These are phyloP conservation scores for Morinoia aosen DNA, from an alignment of 2,888 invertebrate genomes.

Conservation along the genomic window DNA sequence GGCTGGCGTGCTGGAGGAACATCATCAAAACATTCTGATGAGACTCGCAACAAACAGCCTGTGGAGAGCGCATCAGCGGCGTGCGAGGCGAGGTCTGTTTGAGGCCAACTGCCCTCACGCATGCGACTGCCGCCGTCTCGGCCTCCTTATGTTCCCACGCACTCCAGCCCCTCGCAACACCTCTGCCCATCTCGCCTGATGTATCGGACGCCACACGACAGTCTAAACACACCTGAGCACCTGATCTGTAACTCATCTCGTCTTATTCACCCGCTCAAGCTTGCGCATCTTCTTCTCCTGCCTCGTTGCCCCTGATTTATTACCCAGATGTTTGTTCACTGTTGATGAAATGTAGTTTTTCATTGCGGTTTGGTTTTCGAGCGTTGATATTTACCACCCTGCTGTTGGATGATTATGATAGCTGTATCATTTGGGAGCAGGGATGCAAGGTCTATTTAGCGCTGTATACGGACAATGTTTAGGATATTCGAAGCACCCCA, in stretches of 20 bases:
- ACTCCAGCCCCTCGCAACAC: background rate
- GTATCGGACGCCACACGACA: background rate
- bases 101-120: background rate
- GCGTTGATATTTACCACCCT: background rate
- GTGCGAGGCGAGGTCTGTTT: background rate
- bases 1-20: background rate
- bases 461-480: too few relatives aligned
- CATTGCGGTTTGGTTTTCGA: background rate
- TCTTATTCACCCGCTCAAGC: background rate
- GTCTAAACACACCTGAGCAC: background rate
- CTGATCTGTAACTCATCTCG: background rate
- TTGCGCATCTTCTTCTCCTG: background rate
- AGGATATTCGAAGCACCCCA: too few relatives aligned
- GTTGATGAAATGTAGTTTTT: background rate
- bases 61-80: background rate
- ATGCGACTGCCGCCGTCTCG: background rate
- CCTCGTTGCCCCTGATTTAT: background rate
- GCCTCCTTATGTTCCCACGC: background rate
- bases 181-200: background rate
- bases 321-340: background rate
- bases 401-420: too few relatives aligned
- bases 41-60: slow-evolving; percentile 20
- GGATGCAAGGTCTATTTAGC: too few relatives aligned
- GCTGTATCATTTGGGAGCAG: too few relatives aligned
- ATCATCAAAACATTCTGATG: slow-evolving; percentile 37